A percentile compares a stretch with the other conserved stretches of the same genome.
phyloP scores from a whole-genome alignment of 1,140 invertebrate species.

The Hylyphantes graminicola region DNA sequence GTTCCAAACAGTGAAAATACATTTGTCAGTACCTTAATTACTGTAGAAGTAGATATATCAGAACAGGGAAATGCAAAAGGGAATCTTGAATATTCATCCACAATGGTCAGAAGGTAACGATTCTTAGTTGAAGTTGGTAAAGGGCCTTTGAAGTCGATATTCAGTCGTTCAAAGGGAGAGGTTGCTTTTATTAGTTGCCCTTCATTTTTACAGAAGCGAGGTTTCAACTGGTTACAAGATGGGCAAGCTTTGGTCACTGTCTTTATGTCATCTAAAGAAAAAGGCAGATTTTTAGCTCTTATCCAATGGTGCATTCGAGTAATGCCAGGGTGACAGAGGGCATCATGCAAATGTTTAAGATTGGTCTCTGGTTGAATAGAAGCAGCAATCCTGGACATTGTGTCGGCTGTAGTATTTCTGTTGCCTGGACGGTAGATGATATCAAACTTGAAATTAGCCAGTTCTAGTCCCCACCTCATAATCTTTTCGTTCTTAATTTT shows the following conservation, averaged over 20 bases:
- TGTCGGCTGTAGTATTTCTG: slow-evolving; percentile 1
- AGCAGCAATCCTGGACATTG: not conserved
- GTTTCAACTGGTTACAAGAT: slow-evolving; percentile 61
- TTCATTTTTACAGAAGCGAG: slow-evolving; percentile 49
- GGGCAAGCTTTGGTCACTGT: not conserved
- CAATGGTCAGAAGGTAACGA: slow-evolving; percentile 63
- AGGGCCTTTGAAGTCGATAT: slow-evolving; percentile 65
- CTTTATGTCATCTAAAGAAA: slow-evolving; percentile 58
- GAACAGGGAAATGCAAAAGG: slow-evolving; percentile 64
- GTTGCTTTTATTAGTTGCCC: slow-evolving; percentile 63
- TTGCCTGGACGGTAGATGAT: slow-evolving; percentile 11
- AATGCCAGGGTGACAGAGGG: slow-evolving; percentile 63
- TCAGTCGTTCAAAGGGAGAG: slow-evolving; percentile 63
- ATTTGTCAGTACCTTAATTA: slow-evolving; percentile 61
- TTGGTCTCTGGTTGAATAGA: not conserved
- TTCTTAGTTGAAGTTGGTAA: slow-evolving; percentile 62
- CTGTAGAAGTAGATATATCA: slow-evolving; percentile 60
- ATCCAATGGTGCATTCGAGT: slow-evolving; percentile 62
- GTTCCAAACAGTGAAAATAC: slow-evolving; percentile 63
- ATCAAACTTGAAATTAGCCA: slow-evolving; percentile 4
- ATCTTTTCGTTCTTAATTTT: slow-evolving; percentile 65
- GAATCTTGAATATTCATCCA: slow-evolving; percentile 66
- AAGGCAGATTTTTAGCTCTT: slow-evolving; percentile 61
- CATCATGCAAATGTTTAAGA: slow-evolving; percentile 59
- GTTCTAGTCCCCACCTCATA: not conserved